phyloP scores from a whole-genome alignment of 1,140 invertebrate genomes.

The Brachionus rubens region DNA sequence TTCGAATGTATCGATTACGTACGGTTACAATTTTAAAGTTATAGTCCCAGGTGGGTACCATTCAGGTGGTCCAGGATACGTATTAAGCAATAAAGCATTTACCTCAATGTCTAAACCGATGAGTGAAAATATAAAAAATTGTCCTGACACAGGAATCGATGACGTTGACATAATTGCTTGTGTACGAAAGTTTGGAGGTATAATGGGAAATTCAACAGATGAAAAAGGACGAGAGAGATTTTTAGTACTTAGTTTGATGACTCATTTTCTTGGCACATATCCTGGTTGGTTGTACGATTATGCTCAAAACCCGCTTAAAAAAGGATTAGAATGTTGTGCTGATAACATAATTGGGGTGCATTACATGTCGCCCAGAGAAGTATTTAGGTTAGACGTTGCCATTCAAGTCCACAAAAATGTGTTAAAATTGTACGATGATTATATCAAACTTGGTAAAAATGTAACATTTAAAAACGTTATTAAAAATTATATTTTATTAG shows the following conservation, averaged over 20 bases:
- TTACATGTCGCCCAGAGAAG: slow-evolving; percentile 6
- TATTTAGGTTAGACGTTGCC: slow-evolving; percentile 5
- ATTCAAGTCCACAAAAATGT: slow-evolving; percentile 11
- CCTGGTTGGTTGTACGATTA: background rate
- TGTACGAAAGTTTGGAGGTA: background rate
- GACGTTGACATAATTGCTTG: slow-evolving; percentile 29
- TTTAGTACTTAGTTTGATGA: background rate
- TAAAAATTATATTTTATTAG: slow-evolving; percentile 22
- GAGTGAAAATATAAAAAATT: background rate
- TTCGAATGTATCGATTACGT: slow-evolving; percentile 48
- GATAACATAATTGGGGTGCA: background rate
- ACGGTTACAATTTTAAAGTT: slow-evolving; percentile 42
- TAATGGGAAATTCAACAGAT: background rate
- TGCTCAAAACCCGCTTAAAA: background rate
- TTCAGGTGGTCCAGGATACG: slow-evolving; percentile 54
- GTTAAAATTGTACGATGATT: background rate
- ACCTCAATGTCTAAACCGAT: background rate
- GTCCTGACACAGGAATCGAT: background rate
- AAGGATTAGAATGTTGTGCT: background rate
- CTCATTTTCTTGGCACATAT: background rate
- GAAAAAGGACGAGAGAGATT: slow-evolving; percentile 3
- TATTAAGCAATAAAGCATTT: slow-evolving; percentile 50
- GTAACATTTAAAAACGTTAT: slow-evolving; percentile 19
- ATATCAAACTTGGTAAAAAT: background rate
- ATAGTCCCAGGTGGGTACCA: background rate